A percentile compares a stretch with the other conserved stretches of the same genome.
These are phyloP conservation scores for Calliopsis andreniformis DNA, from an alignment of 1,140 invertebrate species.

Conservation along the genomic window DNA sequence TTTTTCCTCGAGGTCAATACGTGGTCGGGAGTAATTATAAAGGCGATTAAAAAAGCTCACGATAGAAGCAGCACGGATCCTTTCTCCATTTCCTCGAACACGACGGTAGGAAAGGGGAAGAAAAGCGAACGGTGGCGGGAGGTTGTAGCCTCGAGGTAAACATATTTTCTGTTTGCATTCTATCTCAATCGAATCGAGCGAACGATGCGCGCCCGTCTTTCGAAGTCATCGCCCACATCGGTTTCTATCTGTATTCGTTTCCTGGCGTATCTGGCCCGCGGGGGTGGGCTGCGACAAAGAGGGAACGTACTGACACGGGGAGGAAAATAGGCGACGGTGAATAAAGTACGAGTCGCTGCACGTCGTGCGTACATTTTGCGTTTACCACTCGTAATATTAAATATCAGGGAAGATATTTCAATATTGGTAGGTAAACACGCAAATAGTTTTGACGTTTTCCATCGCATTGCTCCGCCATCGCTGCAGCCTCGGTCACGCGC, in stretches of 20 bases:
- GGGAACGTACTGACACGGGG: constrained; percentile 21
- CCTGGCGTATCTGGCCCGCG: background rate
- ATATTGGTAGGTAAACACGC: constrained; percentile 72
- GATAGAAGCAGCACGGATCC: background rate
- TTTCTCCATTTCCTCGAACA: background rate
- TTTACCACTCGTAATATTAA: constrained; percentile 71
- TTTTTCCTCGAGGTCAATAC: constrained; percentile 22
- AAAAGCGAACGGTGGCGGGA: too few relatives aligned
- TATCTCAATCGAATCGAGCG: constrained; percentile 37
- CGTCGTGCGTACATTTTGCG: constrained; percentile 52
- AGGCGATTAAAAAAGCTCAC: constrained; percentile 23
- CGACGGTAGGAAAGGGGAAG: too few relatives aligned
- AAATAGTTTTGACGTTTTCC: constrained; percentile 47
- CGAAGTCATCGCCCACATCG: constrained; percentile 27
- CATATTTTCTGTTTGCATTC: constrained; percentile 45
- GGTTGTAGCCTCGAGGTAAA: constrained; percentile 27
- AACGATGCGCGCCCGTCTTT: constrained; percentile 30
- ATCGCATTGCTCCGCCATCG: background rate
- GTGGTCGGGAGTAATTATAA: constrained; percentile 7
- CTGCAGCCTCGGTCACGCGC: background rate
- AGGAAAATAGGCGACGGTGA: constrained; percentile 32
- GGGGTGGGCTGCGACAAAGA: background rate
- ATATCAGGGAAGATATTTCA: constrained; percentile 76
- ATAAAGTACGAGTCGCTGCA: constrained; percentile 18
- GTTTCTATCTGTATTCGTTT: constrained; percentile 38